phyloP scores from a whole-genome alignment of 2,888 invertebrate species.

The Acanthococcus lagerstroemiae region DNA sequence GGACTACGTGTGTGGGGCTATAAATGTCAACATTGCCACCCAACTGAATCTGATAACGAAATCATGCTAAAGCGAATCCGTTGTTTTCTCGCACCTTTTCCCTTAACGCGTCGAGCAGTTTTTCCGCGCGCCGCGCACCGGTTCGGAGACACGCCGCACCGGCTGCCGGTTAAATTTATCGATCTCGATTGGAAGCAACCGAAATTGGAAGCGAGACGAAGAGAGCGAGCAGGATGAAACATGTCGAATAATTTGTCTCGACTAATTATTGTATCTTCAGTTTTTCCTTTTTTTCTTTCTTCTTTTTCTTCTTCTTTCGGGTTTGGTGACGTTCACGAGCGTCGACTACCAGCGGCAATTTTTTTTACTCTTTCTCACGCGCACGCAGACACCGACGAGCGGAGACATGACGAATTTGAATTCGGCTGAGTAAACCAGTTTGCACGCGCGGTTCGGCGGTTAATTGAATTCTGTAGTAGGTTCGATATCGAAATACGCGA shows the following conservation, averaged over 20 bases:
- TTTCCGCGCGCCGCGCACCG: neutral
- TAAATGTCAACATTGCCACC: constrained; percentile 30
- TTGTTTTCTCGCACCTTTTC: constrained; percentile 20
- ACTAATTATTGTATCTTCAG: neutral
- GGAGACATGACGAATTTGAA: neutral
- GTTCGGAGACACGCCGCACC: neutral
- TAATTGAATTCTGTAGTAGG: neutral
- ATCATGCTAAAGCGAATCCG: constrained; percentile 23
- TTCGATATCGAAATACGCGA: neutral
- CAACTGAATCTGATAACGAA: constrained; percentile 28
- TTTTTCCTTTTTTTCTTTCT: no score
- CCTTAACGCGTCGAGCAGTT: constrained; percentile 6
- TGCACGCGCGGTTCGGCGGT: neutral
- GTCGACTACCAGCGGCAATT: neutral
- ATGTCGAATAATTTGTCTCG: neutral
- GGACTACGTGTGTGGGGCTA: constrained; percentile 30
- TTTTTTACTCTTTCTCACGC: neutral
- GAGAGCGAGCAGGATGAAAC: no score
- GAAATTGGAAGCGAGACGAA: neutral
- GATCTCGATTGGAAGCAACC: neutral
- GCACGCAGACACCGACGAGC: no score
- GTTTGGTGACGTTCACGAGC: neutral
- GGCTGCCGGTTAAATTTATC: neutral
- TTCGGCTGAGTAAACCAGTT: neutral
- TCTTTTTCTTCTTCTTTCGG: no score